phyloP scores from a whole-genome alignment of 2,797 vertebrate species.

The Enteromius thamalakanensis region DNA sequence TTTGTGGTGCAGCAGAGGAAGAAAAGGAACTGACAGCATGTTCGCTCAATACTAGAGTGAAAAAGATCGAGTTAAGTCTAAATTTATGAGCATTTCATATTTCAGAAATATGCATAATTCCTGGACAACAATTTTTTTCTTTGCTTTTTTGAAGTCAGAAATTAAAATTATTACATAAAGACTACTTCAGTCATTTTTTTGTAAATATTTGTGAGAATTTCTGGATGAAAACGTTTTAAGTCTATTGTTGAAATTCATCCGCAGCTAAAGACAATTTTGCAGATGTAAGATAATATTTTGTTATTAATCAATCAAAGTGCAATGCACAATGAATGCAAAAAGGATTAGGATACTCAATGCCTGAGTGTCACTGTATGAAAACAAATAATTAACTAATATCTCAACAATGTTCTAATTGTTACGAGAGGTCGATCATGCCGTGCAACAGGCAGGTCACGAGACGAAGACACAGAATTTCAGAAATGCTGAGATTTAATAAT shows the following conservation, averaged over 20 bases:
- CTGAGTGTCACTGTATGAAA: background rate
- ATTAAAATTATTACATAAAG: background rate
- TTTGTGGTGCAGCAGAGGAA: constrained; percentile 9
- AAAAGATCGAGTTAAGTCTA: background rate
- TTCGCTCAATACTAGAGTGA: background rate
- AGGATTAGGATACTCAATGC: background rate
- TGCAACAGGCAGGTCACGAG: no score
- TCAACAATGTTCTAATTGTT: no score
- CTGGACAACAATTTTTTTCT: background rate
- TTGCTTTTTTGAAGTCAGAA: background rate
- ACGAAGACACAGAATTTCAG: no score
- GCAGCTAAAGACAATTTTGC: background rate
- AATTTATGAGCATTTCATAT: background rate
- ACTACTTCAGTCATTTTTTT: background rate
- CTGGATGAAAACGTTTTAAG: background rate
- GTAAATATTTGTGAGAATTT: background rate
- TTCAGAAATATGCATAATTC: constrained; percentile 3
- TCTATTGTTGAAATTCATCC: background rate
- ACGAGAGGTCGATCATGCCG: no score
- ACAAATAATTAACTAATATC: background rate
- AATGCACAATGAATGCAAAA: background rate
- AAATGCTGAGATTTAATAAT: no score
- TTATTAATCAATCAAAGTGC: background rate
- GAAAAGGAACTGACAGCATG: constrained; percentile 31
- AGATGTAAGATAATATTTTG: background rate